Evolutionary conservation across 1,140 invertebrate species (phyloP).

Genomic region (Aradophagus sp.): DNA sequence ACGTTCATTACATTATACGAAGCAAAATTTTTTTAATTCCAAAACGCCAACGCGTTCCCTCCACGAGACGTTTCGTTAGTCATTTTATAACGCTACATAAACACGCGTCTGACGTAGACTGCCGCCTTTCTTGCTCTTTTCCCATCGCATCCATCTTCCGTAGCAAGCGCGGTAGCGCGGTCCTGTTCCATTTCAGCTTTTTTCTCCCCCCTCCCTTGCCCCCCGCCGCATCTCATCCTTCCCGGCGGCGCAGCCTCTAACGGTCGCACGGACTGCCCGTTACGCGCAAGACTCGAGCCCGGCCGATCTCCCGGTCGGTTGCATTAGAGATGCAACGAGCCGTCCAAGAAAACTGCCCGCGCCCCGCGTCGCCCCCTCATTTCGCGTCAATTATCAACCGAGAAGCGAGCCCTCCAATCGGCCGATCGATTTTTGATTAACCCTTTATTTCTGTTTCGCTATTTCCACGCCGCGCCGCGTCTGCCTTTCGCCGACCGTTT

Average conservation of each 20-base stretch:
- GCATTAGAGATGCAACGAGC: slow-evolving; percentile 54
- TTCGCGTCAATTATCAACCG: slow-evolving; percentile 26
- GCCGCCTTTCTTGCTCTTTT: slow-evolving; percentile 49
- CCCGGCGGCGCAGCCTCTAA: slow-evolving; percentile 51
- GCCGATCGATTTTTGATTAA: slow-evolving; percentile 19
- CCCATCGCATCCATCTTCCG: slow-evolving; percentile 53
- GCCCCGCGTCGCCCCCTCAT: slow-evolving; percentile 12
- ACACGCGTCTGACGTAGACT: slow-evolving; percentile 37
- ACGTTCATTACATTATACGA: background rate
- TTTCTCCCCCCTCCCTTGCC: slow-evolving; percentile 30
- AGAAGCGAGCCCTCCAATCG: slow-evolving; percentile 22
- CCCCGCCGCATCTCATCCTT: slow-evolving; percentile 44
- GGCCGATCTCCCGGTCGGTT: slow-evolving; percentile 47
- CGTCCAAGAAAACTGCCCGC: slow-evolving; percentile 24
- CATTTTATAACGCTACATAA: slow-evolving; percentile 44
- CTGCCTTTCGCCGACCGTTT: no score
- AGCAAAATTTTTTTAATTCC: slow-evolving; percentile 37
- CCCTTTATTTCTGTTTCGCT: no score
- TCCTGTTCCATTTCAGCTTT: slow-evolving; percentile 54
- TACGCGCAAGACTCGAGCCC: slow-evolving; percentile 52
- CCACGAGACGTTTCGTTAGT: slow-evolving; percentile 24
- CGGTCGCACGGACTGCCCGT: slow-evolving; percentile 53
- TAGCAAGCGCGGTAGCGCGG: slow-evolving; percentile 42
- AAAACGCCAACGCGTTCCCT: slow-evolving; percentile 9
- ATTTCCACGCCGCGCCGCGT: no score